Percentiles rank a stretch among this genome's conserved stretches.
phyloP scores from a whole-genome alignment of 2,888 invertebrate species.

The Gymnocheta viridis region DNA sequence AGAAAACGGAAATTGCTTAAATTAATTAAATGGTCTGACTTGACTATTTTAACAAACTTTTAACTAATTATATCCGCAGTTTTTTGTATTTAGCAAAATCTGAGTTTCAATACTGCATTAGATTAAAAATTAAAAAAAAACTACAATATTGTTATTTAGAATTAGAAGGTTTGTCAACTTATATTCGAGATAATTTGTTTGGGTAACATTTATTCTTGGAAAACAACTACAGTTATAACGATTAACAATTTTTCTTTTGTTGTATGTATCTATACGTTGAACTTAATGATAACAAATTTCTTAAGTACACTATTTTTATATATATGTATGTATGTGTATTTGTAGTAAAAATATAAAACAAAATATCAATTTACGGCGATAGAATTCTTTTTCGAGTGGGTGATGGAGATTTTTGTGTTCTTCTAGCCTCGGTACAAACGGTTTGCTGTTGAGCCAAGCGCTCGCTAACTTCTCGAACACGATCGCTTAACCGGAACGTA shows the following conservation, averaged over 20 bases:
- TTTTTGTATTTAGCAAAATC: too few species aligned
- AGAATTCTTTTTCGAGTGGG: slow-evolving; percentile 58
- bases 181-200: slow-evolving; percentile 61
- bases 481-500: slow-evolving; percentile 82
- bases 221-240: slow-evolving; percentile 58
- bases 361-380: slow-evolving; percentile 46
- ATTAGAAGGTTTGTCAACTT: slow-evolving; percentile 52
- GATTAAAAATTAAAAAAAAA: too few species aligned
- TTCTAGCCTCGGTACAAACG: slow-evolving; percentile 71
- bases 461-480: slow-evolving; percentile 82
- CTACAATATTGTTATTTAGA: slow-evolving; percentile 12
- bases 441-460: slow-evolving; percentile 81
- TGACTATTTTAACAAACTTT: too few species aligned
- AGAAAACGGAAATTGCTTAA: too few species aligned
- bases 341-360: slow-evolving; percentile 37
- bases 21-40: too few species aligned
- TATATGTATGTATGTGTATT: background rate
- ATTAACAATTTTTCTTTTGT: slow-evolving; percentile 56
- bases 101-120: too few species aligned
- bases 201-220: slow-evolving; percentile 35
- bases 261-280: background rate
- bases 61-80: too few species aligned
- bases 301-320: slow-evolving; percentile 47
- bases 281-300: slow-evolving; percentile 57
- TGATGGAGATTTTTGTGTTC: slow-evolving; percentile 66